phyloP scores from a whole-genome alignment of 2,888 invertebrate species.

The Sthenelais limicola region DNA sequence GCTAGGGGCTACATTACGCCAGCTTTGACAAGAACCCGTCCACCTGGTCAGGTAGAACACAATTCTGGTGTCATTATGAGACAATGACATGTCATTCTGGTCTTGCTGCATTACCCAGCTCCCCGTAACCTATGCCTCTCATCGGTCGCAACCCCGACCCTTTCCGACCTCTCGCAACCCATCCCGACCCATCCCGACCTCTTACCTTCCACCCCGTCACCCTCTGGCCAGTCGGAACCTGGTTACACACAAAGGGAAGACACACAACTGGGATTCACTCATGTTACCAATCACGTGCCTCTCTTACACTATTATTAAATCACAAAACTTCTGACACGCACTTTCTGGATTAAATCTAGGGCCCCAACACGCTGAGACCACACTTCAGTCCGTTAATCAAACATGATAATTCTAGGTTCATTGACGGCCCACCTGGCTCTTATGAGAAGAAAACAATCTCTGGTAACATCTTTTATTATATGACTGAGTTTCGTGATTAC shows the following conservation, averaged over 20 bases:
- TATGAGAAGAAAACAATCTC: no score
- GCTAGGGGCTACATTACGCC: not conserved
- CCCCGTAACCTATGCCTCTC: conserved; percentile 23
- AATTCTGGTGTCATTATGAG: conserved; percentile 7
- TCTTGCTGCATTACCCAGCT: not conserved
- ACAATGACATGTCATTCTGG: conserved; percentile 27
- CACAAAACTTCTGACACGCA: conserved; percentile 21
- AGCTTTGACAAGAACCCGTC: not conserved
- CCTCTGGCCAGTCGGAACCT: no score
- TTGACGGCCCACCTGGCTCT: no score
- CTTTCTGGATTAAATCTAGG: no score
- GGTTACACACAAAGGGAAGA: no score
- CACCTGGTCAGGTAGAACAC: conserved; percentile 18
- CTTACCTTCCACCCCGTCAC: no score
- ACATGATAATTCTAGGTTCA: no score
- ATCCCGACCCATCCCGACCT: not conserved
- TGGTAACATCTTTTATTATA: no score
- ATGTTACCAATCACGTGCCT: not conserved
- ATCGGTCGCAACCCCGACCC: not conserved
- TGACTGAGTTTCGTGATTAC: no score
- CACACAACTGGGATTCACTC: conserved; percentile 5
- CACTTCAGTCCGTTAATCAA: no score
- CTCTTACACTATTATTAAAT: conserved; percentile 18
- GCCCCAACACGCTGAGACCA: no score
- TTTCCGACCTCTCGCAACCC: conserved; percentile 1